Evolutionary conservation across 2,113 vertebrate species (phyloP).

Genomic region (Eolophus roseicapilla): DNA sequence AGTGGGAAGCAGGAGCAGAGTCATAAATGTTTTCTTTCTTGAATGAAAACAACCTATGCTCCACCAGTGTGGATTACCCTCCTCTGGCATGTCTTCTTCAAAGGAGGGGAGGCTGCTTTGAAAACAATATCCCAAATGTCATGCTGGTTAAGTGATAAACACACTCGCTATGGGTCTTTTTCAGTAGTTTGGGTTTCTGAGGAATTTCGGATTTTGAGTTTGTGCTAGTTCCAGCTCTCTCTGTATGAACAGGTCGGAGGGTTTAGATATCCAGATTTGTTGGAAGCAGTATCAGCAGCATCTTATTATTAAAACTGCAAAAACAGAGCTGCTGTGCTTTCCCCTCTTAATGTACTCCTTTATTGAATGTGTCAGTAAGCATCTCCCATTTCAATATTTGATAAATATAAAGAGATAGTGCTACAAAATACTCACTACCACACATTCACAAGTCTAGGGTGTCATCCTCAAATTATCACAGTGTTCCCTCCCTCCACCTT

Average conservation of each 20-base stretch:
- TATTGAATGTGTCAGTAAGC: constrained; percentile 60
- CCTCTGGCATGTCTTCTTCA: not conserved
- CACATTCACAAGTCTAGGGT: constrained; percentile 9
- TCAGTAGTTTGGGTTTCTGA: not conserved
- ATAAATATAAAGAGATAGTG: constrained; percentile 61
- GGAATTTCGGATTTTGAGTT: not conserved
- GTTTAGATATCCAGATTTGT: constrained; percentile 9
- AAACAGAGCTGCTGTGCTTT: constrained; percentile 43
- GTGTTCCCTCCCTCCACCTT: not conserved
- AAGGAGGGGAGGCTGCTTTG: not conserved
- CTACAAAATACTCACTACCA: constrained; percentile 27
- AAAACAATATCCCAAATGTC: not conserved
- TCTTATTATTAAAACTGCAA: constrained; percentile 59
- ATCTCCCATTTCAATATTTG: constrained; percentile 76
- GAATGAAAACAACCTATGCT: not conserved
- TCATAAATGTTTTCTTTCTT: not conserved
- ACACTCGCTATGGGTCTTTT: not conserved
- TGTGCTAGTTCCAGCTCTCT: not conserved
- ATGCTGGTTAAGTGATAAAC: not conserved
- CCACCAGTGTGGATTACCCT: not conserved
- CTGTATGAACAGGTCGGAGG: not conserved
- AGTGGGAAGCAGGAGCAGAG: not conserved
- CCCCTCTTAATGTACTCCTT: constrained; percentile 53
- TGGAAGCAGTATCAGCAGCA: constrained; percentile 8
- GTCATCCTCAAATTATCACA: constrained; percentile 40